Percentiles rank a stretch among this genome's conserved stretches.
These are phyloP conservation scores for Sinhomidia bicolor DNA, from an alignment of 2,888 invertebrate species.

Conservation along the genomic window DNA sequence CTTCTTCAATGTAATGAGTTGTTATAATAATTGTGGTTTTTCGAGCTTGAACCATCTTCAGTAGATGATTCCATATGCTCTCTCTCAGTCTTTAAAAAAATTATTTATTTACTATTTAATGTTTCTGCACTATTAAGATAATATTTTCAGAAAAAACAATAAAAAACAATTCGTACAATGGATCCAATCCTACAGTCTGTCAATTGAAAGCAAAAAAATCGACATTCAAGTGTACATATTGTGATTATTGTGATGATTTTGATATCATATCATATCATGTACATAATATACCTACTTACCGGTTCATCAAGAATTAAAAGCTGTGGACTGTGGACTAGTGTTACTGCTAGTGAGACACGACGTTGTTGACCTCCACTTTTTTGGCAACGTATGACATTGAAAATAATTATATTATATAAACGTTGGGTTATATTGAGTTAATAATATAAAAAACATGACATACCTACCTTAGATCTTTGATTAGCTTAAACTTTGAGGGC, in stretches of 20 bases:
- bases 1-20: slow-evolving; percentile 70
- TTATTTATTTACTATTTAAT: too few relatives aligned
- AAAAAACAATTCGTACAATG: slow-evolving; percentile 5
- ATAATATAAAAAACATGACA: too few relatives aligned
- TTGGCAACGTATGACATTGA: neutral
- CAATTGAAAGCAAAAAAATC: neutral
- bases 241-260: too few relatives aligned
- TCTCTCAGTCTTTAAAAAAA: too few relatives aligned
- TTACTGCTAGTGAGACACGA: slow-evolving; percentile 82
- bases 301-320: slow-evolving; percentile 93
- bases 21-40: slow-evolving; percentile 66
- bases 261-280: neutral
- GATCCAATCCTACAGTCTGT: slow-evolving; percentile 66
- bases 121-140: too few relatives aligned
- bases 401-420: too few relatives aligned
- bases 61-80: slow-evolving; percentile 73
- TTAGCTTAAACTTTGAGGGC: slow-evolving; percentile 56
- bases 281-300: neutral
- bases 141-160: too few relatives aligned
- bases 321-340: slow-evolving; percentile 82
- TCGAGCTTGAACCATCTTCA: slow-evolving; percentile 60
- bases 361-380: slow-evolving; percentile 82
- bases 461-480: slow-evolving; percentile 83
- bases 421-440: neutral
- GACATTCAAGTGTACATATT: too few relatives aligned